Percentiles rank a stretch among this genome's conserved stretches.
Conservation (phyloP, 2,888 invertebrate genomes). For the Chloromyia formosa region DNA sequence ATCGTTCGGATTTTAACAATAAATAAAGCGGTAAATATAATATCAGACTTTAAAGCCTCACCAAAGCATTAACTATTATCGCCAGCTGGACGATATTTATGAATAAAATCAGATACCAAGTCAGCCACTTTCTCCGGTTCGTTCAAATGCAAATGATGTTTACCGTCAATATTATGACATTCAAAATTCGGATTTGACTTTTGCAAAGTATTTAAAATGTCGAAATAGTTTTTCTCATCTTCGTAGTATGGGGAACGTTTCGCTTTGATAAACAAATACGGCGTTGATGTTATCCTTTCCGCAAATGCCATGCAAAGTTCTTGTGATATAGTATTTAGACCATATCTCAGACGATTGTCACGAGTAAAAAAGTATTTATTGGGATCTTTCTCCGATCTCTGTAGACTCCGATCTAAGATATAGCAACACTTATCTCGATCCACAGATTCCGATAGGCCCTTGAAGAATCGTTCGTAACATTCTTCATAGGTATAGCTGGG, state of each 20-base stretch:
- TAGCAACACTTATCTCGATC: conserved; percentile 67
- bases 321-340: conserved; percentile 52
- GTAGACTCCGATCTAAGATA: conserved; percentile 69
- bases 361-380: conserved; percentile 72
- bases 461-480: conserved; percentile 68
- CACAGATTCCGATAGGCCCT: conserved; percentile 69
- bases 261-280: conserved; percentile 72
- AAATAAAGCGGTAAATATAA: too few species aligned
- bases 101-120: conserved; percentile 58
- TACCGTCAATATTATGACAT: conserved; percentile 71
- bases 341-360: conserved; percentile 71
- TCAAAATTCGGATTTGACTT: conserved; percentile 67
- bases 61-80: too few species aligned
- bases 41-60: too few species aligned
- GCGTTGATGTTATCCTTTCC: conserved; percentile 69
- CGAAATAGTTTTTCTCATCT: conserved; percentile 67
- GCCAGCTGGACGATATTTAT: conserved; percentile 53
- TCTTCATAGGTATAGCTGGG: conserved; percentile 73
- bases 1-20: not conserved
- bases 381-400: conserved; percentile 67
- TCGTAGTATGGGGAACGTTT: conserved; percentile 68
- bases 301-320: conserved; percentile 69
- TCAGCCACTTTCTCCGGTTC: conserved; percentile 70
- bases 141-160: conserved; percentile 80
- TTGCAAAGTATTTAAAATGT: conserved; percentile 68